Percentiles rank a stretch among this genome's conserved stretches.
Evolutionary conservation across 2,888 invertebrate species (phyloP).

Genomic region (Synergus gifuensis): DNA sequence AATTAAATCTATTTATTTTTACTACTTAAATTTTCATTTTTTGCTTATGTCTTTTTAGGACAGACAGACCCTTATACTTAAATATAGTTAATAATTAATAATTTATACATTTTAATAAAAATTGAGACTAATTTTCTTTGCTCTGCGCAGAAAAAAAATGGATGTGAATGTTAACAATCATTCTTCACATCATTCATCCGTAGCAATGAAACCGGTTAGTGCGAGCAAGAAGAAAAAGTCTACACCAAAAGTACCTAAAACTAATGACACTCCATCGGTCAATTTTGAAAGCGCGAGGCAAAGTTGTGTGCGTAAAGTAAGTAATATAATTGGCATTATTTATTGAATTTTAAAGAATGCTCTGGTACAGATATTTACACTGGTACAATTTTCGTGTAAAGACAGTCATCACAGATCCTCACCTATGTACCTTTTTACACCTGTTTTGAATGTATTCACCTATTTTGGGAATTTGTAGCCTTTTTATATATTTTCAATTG

Average conservation of each 20-base stretch:
- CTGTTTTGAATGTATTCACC: too few species aligned
- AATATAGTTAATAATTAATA: too few species aligned
- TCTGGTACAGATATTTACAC: too few species aligned
- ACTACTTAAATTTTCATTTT: neutral
- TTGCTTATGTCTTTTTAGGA: neutral
- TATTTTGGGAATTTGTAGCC: too few species aligned
- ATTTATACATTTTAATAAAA: neutral
- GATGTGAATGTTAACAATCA: constrained; percentile 77
- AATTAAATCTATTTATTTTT: neutral
- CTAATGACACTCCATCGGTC: constrained; percentile 70
- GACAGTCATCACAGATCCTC: too few species aligned
- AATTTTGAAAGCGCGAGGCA: neutral
- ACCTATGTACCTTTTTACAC: too few species aligned
- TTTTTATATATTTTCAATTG: too few species aligned
- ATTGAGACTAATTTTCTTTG: neutral
- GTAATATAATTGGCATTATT: constrained; percentile 27
- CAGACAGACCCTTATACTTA: too few species aligned
- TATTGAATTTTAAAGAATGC: neutral
- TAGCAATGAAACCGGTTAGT: constrained; percentile 77
- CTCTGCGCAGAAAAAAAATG: constrained; percentile 80
- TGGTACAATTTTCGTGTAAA: too few species aligned
- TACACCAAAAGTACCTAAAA: constrained; percentile 77
- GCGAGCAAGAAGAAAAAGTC: constrained; percentile 79
- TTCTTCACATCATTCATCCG: constrained; percentile 71
- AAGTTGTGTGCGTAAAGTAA: constrained; percentile 16